phyloP scores from a whole-genome alignment of 2,797 vertebrate genomes.

The Argyrosomus regius region DNA sequence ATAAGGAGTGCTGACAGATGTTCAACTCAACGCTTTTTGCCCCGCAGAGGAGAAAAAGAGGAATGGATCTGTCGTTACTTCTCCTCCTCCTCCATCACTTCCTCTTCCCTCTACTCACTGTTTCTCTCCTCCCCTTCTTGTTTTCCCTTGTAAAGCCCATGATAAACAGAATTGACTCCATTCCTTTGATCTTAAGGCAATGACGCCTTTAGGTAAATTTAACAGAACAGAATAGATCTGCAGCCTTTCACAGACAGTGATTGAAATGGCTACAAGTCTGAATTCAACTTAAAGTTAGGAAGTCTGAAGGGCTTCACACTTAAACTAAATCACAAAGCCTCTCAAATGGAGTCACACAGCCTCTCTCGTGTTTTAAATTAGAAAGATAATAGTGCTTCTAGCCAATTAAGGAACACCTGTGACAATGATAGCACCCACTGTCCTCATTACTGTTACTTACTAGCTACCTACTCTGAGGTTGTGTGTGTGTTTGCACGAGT shows the following conservation, averaged over 20 bases:
- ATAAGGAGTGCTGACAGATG: constrained; percentile 74
- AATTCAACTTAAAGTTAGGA: constrained; percentile 14
- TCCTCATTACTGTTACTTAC: constrained; percentile 64
- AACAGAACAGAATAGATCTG: constrained; percentile 17
- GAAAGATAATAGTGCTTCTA: constrained; percentile 46
- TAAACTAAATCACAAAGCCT: constrained; percentile 39
- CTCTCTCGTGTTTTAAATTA: constrained; percentile 39
- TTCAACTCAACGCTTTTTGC: constrained; percentile 61
- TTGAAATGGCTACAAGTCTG: constrained; percentile 2
- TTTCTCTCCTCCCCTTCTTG: constrained; percentile 54
- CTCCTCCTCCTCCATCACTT: constrained; percentile 55
- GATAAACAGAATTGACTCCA: constrained; percentile 28
- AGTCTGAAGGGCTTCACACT: constrained; percentile 21
- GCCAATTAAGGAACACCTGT: constrained; percentile 68
- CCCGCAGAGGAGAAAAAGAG: constrained; percentile 54
- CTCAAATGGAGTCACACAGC: constrained; percentile 5
- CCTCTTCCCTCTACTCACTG: constrained; percentile 37
- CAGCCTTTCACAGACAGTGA: constrained; percentile 3
- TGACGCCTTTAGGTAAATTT: constrained; percentile 37
- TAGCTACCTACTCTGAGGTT: constrained; percentile 13
- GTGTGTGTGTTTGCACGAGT: background rate
- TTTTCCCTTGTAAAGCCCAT: constrained; percentile 46
- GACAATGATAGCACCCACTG: constrained; percentile 58
- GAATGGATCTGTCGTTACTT: constrained; percentile 53
- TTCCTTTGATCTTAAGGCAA: constrained; percentile 49